Base-by-base conservation (phyloP, 2,888 invertebrate genomes). In the Notodromas monacha region DNA sequence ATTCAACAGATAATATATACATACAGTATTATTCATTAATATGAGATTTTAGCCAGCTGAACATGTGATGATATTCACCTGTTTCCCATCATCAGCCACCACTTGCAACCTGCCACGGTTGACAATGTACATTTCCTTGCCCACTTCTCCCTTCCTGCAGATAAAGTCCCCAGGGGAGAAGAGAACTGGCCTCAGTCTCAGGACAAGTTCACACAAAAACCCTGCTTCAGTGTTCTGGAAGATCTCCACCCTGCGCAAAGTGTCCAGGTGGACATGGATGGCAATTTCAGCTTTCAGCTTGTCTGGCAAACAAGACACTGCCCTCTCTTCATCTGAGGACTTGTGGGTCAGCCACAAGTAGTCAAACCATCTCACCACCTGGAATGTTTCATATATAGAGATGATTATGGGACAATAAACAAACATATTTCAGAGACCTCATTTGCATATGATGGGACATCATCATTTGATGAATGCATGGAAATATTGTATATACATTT, bases 61-160 rank as follows among this genome's bases (percentile, higher is more conserved):
- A n/a, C n/a, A n/a, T n/a, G n/a, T 56, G 41, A n/a, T n/a, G n/a
- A n/a, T n/a, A n/a, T n/a, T n/a, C n/a, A n/a, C n/a, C n/a, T 8
- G 21, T 55, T 77, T 69, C 40, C 79, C 79, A 54, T 81, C 77
- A 57, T 84, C 79, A 37, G 69, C 81, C 40, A 77, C 84, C 51
- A 77, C 89, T 60, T 72, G 81, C 45, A 84, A 63, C 42, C 77
- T 64, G 38, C 92, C 89, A 42, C 86, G 61, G 56, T 84, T 89
- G 42, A 92, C 89, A 58, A 92, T 89, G 61, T 92, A 92, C 89
- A 92, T 92, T 57, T 89, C 89, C 54, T 89, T 89, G 40, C 89
- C 89, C 39, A 92, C 86, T 59, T 92, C 89, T 44, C 89, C 89
- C 70, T 92, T 92, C 43, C 86, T 66, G 57, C 92, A 92, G 48